Evolutionary conservation across 2,113 vertebrate genomes (phyloP), one percentile per base, ranked within the genome.

Genomic region (Oncorhynchus mykiss): DNA sequence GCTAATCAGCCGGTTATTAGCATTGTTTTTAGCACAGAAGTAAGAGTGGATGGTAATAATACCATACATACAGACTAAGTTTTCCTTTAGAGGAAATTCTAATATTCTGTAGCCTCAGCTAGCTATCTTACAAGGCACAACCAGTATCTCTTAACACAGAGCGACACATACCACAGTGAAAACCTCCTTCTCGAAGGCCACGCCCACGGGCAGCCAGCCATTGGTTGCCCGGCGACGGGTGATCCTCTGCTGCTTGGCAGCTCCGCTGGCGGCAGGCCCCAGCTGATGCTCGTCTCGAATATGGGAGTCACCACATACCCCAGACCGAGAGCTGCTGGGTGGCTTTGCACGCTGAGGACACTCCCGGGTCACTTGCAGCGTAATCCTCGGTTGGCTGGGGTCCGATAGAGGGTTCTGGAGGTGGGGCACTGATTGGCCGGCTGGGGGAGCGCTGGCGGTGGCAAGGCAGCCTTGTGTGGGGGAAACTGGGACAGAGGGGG

Each of bases 271-370:
- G 29, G 62, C 91, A 0, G 93, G 88, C 0, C 84, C 81, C 0
- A 91, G 93, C 90, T 97, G 96, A 92, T 94, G 93, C 87, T 97
- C 96, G 91, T 95, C 94, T 72, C 95, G 93, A 0, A 93, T 92
- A 31, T 89, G 91, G 69, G 96, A 90, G 0, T 85, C 68, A 74
- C 94, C 94, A 2, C 95, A 93, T 2, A 95, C 92, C 1, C 95
- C 95, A 0, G 96, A 97, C 73, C 96, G 95, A 24, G 97, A 97
- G 74, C 96, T 95, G 1, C 96, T 96, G 76, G 97, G 96, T 18
- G 96, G 93, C 90, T 98, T 98, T 80, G 97, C 95, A 83, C 96
- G 97, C 93, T 96, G 97, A 0, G 97, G 96, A 82, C 96, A 96
- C 68, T 98, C 96, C 1, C 94, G 95, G 1, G 91, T 93, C 82